Percentiles rank a stretch among this genome's conserved stretches.
These are phyloP conservation scores for Hapalemur alaotrensis DNA, from an alignment of 2,797 vertebrate genomes.

Conservation along the genomic window DNA sequence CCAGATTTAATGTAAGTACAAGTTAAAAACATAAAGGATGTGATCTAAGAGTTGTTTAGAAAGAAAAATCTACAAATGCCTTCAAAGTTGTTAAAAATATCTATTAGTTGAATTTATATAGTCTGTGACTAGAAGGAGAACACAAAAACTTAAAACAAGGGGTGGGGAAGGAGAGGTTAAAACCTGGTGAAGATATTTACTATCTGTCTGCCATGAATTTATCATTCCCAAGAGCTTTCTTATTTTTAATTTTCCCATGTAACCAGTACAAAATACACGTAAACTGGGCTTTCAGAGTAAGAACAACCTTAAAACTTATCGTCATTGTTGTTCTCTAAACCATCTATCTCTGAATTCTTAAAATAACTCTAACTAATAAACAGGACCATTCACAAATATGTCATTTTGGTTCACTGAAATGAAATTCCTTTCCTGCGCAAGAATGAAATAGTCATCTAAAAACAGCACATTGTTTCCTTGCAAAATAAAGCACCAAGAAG, in stretches of 20 bases:
- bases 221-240: not conserved
- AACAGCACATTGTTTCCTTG: slow-evolving; percentile 28
- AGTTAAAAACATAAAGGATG: slow-evolving; percentile 6
- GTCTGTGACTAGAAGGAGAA: not conserved
- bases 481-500: slow-evolving; percentile 6
- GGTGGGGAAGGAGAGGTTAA: not conserved
- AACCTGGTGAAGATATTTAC: slow-evolving; percentile 34
- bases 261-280: not conserved
- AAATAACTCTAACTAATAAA: slow-evolving; percentile 38
- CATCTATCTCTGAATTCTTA: slow-evolving; percentile 34
- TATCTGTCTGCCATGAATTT: not conserved
- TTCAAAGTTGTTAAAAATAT: not conserved
- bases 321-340: slow-evolving; percentile 7
- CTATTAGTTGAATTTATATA: not conserved
- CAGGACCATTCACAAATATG: slow-evolving; percentile 30
- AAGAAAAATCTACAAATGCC: not conserved
- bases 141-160: not conserved
- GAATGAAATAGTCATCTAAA: slow-evolving; percentile 38
- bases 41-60: not conserved
- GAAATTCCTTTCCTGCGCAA: slow-evolving; percentile 45
- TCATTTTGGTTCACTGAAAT: slow-evolving; percentile 46
- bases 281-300: slow-evolving; percentile 39
- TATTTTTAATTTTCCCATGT: not conserved
- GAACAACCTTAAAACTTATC: slow-evolving; percentile 37
- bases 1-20: not conserved